These are phyloP conservation scores for Montifringilla adamsi DNA, from an alignment of 2,113 vertebrate species.

Conservation along the genomic window DNA sequence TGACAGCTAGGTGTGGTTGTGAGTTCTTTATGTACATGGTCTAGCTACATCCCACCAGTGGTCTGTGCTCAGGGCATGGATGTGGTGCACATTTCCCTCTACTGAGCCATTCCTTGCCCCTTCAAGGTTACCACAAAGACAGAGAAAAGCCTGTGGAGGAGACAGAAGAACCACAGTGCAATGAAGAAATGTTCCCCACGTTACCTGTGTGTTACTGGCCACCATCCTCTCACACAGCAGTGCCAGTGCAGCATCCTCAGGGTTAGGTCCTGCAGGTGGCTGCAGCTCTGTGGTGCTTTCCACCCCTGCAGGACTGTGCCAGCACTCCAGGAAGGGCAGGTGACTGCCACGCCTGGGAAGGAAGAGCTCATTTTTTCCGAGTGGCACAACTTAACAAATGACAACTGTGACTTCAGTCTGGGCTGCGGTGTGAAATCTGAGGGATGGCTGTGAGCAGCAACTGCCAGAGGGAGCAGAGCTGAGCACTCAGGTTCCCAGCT, in stretches of 20 bases:
- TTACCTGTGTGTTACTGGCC: rapidly evolving
- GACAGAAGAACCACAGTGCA: not conserved
- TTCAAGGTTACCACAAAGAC: not conserved
- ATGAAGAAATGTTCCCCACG: rapidly evolving
- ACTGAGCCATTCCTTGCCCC: rapidly evolving
- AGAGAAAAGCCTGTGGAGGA: not conserved
- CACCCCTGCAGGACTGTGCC: not conserved
- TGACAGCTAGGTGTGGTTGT: not conserved
- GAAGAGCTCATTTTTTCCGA: slow-evolving; percentile 2
- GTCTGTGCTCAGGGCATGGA: not conserved
- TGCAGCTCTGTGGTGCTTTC: not conserved
- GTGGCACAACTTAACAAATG: not conserved
- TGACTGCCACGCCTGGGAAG: not conserved
- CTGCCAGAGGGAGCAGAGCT: slow-evolving; percentile 9
- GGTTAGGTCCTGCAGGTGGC: not conserved
- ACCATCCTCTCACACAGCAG: not conserved
- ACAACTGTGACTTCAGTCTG: slow-evolving; percentile 33
- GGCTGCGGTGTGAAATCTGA: not conserved
- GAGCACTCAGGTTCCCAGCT: not conserved
- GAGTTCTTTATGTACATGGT: not conserved
- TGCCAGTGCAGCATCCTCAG: not conserved
- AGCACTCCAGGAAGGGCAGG: rapidly evolving
- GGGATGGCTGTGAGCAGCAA: slow-evolving; percentile 22
- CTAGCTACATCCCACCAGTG: rapidly evolving
- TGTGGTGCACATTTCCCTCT: rapidly evolving